phyloP scores from a whole-genome alignment of 2,888 invertebrate genomes.

The Parnassius smintheus region DNA sequence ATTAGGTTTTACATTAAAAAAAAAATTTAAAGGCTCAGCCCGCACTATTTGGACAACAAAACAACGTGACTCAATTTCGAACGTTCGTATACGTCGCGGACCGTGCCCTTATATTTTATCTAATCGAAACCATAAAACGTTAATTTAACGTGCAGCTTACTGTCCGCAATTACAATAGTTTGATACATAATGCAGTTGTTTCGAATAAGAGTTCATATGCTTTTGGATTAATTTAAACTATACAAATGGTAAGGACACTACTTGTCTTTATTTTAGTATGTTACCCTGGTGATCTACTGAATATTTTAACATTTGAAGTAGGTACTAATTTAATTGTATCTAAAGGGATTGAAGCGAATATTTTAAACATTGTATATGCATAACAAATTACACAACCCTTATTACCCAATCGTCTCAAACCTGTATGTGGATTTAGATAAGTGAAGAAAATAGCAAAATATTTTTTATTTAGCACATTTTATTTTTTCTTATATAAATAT shows the following conservation, averaged over 20 bases:
- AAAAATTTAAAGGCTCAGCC: conserved; percentile 38
- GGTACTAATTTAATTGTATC: conserved; percentile 42
- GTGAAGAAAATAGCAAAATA: conserved; percentile 55
- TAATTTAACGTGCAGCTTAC: too few species aligned
- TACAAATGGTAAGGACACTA: conserved; percentile 43
- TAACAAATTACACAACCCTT: conserved; percentile 77
- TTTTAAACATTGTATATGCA: conserved; percentile 64
- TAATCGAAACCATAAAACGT: not conserved
- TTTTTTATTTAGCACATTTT: conserved; percentile 37
- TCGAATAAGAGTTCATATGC: conserved; percentile 36
- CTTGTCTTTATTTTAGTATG: conserved; percentile 40
- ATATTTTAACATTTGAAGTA: conserved; percentile 42
- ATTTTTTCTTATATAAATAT: conserved; percentile 36
- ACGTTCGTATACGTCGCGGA: conserved; percentile 28
- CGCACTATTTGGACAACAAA: conserved; percentile 18
- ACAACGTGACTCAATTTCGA: conserved; percentile 3
- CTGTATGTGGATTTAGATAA: conserved; percentile 54
- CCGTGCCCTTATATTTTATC: conserved; percentile 8
- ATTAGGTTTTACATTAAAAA: conserved; percentile 61
- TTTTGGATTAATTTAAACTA: conserved; percentile 44
- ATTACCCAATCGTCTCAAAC: conserved; percentile 67
- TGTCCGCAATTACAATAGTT: not conserved
- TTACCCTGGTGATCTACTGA: conserved; percentile 66
- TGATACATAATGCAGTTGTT: conserved; percentile 3
- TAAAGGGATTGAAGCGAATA: conserved; percentile 55